Evolutionary conservation across 2,797 vertebrate genomes (phyloP), one percentile per base, ranked within the genome.

Genomic region (Galago senegalensis): DNA sequence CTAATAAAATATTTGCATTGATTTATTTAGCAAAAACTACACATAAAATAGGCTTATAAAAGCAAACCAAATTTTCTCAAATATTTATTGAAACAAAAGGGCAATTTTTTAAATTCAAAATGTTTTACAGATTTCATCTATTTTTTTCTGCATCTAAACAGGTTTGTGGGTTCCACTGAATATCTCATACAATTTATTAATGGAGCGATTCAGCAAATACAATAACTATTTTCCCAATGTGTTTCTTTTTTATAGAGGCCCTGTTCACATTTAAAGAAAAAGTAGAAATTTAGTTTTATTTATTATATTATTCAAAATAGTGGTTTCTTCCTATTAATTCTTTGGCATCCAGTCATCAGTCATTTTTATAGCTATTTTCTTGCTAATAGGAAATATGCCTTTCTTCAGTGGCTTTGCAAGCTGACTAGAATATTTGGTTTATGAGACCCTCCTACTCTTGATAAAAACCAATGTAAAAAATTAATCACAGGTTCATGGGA

Each of bases 11-110:
- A 87, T 86, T 83, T 92, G 40, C 49, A 70, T 58, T 84, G 56
- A 75, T 49, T 92, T 92, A 63, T 84, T 92, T 87, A 76, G 34
- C 58, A 92, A 93, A 90, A 96, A 56, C 2, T 65, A 6, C 17
- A 61, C 25, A 53, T 65, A 92, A 34, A 56, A n/a, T 46, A 73
- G 34, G 18, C 49, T 91, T 85, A 43, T 65, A 65, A 91, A 91
- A 27, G 40, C n/a, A 93, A 88, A 72, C 13, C 21, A 72, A 84
- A 83, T 90, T 79, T 46, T 79, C 77, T 85, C 5, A 58, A 86
- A 85, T 87, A 87, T 61, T 89, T 93, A 82, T 46, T 60, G 46
- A 80, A 58, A 88, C 3, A 83, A 75, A 72, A 89, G 56, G 21
- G 14, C 23, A 53, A 63, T 43, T 76, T 82, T 95, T 37, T 29